phyloP scores from a whole-genome alignment of 2,888 invertebrate genomes.

The Scaptomyza polygonia region DNA sequence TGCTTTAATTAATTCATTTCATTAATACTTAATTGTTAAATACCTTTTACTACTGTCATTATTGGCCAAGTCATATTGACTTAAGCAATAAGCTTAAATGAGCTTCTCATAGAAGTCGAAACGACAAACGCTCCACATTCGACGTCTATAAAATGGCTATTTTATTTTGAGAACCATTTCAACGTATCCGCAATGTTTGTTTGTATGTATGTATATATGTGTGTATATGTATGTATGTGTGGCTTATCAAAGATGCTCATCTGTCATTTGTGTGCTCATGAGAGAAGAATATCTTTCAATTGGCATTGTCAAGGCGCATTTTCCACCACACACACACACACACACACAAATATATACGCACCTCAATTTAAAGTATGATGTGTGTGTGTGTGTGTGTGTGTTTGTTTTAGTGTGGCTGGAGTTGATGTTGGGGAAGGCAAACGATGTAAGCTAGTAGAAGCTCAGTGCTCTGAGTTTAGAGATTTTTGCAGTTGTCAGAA shows the following conservation, averaged over 20 bases:
- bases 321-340: slow-evolving; percentile 8
- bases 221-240: slow-evolving; percentile 8
- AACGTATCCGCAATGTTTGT: slow-evolving; percentile 7
- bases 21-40: too few species aligned
- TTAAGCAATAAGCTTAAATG: slow-evolving; percentile 13
- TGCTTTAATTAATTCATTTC: too few species aligned
- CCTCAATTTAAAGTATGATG: slow-evolving; percentile 63
- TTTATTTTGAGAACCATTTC: slow-evolving; percentile 24
- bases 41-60: not conserved
- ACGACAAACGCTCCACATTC: too few species aligned
- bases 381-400: slow-evolving; percentile 4
- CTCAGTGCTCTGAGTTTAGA: not conserved
- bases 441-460: slow-evolving; percentile 47
- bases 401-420: not conserved
- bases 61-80: slow-evolving; percentile 5
- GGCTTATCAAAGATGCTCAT: slow-evolving; percentile 52
- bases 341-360: slow-evolving; percentile 18
- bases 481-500: slow-evolving; percentile 46
- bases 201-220: slow-evolving; percentile 13
- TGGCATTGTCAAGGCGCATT: slow-evolving; percentile 50
- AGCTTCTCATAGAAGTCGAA: not conserved
- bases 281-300: slow-evolving; percentile 66
- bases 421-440: not conserved
- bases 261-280: slow-evolving; percentile 60
- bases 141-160: too few species aligned